Evolutionary conservation across 2,888 invertebrate species (phyloP).

Genomic region (Chloroclystis v-ata): DNA sequence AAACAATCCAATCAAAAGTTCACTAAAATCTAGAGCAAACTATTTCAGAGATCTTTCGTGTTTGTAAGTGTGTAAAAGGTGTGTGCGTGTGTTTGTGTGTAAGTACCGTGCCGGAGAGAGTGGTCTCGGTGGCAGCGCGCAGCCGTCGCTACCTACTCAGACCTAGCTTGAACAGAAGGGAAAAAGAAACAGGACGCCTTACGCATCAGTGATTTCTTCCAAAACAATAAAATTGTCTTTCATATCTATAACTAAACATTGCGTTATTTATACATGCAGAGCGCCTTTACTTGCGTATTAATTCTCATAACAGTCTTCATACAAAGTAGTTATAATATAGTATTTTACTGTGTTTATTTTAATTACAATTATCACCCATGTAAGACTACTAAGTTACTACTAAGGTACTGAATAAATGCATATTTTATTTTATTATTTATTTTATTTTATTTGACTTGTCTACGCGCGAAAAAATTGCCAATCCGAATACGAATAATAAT

Average conservation of each 20-base stretch:
- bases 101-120: slow-evolving; percentile 70
- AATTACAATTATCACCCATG: too few relatives aligned
- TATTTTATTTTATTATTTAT: too few relatives aligned
- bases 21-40: neutral
- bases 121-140: slow-evolving; percentile 62
- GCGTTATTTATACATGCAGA: slow-evolving; percentile 35
- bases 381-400: too few relatives aligned
- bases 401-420: too few relatives aligned
- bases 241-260: slow-evolving; percentile 38
- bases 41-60: slow-evolving; percentile 6
- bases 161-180: slow-evolving; percentile 79
- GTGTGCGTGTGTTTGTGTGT: slow-evolving; percentile 40
- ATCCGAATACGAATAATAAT: too few relatives aligned
- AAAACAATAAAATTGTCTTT: slow-evolving; percentile 44
- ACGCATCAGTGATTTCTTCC: slow-evolving; percentile 76
- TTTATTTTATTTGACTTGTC: too few relatives aligned
- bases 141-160: slow-evolving; percentile 74
- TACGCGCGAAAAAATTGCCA: too few relatives aligned
- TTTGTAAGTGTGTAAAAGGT: slow-evolving; percentile 20
- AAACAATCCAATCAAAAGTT: neutral
- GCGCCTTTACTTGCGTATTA: slow-evolving; percentile 18
- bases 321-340: neutral
- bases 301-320: too few relatives aligned
- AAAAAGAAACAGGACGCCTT: slow-evolving; percentile 74
- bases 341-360: neutral